These are phyloP conservation scores for Diglossa cyanea DNA, from an alignment of 2,797 vertebrate genomes.

Conservation along the genomic window DNA sequence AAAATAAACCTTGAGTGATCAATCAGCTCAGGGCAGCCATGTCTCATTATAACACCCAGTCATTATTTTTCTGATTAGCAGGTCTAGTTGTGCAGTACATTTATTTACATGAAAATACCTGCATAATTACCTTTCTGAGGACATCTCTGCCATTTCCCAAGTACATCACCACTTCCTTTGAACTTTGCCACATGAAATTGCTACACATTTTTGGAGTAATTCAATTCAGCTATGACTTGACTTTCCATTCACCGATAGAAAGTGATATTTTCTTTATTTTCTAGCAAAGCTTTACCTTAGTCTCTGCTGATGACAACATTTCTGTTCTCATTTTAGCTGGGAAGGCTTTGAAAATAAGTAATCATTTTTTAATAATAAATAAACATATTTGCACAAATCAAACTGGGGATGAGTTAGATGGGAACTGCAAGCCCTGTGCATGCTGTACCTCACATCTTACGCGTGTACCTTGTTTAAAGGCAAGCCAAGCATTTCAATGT, in stretches of 20 bases:
- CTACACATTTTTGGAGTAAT: slow-evolving; percentile 24
- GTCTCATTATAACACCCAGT: background rate
- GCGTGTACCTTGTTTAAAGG: background rate
- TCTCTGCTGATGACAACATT: background rate
- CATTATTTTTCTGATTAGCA: background rate
- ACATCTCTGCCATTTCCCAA: slow-evolving; percentile 35
- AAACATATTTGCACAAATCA: slow-evolving; percentile 11
- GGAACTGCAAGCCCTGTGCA: background rate
- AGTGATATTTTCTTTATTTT: slow-evolving; percentile 36
- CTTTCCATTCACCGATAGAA: slow-evolving; percentile 34
- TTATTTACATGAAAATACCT: background rate
- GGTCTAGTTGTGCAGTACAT: background rate
- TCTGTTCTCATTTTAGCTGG: background rate
- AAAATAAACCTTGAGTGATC: background rate
- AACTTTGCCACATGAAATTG: slow-evolving; percentile 57
- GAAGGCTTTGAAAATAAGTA: background rate
- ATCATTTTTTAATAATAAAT: background rate
- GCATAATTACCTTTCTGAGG: slow-evolving; percentile 28
- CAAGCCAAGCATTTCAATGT: background rate
- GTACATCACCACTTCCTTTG: slow-evolving; percentile 52
- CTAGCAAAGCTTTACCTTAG: slow-evolving; percentile 3
- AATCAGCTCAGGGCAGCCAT: background rate
- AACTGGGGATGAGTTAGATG: background rate
- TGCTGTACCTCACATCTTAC: background rate
- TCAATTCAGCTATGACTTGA: slow-evolving; percentile 5